Percentiles rank a stretch among this genome's conserved stretches.
Conservation (phyloP, 2,888 invertebrate genomes). For the Ophonus ardosiacus region DNA sequence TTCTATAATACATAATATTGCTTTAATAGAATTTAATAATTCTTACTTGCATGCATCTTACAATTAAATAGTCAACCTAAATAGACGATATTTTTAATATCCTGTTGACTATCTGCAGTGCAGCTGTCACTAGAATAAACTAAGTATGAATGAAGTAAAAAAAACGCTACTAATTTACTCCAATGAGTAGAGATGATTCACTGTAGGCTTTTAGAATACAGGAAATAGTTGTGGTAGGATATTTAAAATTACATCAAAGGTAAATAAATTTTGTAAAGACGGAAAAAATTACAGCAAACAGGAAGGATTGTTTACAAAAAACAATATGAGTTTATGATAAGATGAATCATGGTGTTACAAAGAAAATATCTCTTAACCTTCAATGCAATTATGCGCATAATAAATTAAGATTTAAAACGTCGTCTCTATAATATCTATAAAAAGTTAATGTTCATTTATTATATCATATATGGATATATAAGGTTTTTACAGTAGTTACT, state of each 20-base stretch:
- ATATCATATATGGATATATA: not conserved
- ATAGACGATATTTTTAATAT: not conserved
- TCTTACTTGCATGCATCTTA: not conserved
- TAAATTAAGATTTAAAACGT: not conserved
- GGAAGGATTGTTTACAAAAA: not conserved
- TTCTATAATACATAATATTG: not conserved
- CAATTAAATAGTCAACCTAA: not conserved
- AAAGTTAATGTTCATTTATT: not conserved
- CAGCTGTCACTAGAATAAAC: not conserved
- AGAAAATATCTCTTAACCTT: not conserved
- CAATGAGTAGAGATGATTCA: not conserved
- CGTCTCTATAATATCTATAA: not conserved
- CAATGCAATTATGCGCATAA: not conserved
- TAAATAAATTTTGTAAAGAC: not conserved
- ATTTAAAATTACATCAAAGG: not conserved
- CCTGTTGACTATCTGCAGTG: not conserved
- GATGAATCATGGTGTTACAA: not conserved
- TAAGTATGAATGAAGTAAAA: not conserved
- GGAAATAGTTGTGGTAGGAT: not conserved
- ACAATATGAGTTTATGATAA: not conserved
- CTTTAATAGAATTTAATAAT: not conserved
- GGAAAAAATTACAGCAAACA: not conserved
- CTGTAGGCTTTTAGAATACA: not conserved
- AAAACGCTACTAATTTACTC: not conserved
- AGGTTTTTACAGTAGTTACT: not conserved